These are phyloP conservation scores for Phyllotreta striolata DNA, from an alignment of 2,888 invertebrate genomes.

Conservation along the genomic window DNA sequence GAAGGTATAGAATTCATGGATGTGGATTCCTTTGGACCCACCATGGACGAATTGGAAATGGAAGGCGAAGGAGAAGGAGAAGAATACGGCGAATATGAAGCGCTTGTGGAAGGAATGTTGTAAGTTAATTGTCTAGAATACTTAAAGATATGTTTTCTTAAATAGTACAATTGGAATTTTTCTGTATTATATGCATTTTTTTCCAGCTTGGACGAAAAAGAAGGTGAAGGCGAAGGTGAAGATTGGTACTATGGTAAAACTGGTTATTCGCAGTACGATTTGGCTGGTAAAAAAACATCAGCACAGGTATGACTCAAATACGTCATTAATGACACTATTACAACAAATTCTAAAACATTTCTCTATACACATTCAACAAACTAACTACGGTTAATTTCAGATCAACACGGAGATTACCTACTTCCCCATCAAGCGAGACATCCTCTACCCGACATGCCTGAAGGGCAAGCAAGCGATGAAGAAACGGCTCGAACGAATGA, in stretches of 20 bases:
- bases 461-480: conserved; percentile 46
- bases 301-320: conserved; percentile 38
- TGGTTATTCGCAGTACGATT: conserved; percentile 45
- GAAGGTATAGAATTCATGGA: conserved; percentile 54
- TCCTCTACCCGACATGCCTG: conserved; percentile 47
- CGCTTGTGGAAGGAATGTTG: conserved; percentile 24
- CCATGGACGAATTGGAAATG: conserved; percentile 56
- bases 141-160: background rate
- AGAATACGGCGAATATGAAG: conserved; percentile 36
- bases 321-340: background rate
- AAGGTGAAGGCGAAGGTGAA: conserved; percentile 40
- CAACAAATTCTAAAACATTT: background rate
- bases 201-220: conserved; percentile 17
- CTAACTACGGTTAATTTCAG: conserved; percentile 4
- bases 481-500: conserved; percentile 35
- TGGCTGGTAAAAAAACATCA: conserved; percentile 39
- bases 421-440: conserved; percentile 47
- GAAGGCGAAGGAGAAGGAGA: conserved; percentile 51
- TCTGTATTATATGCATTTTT: background rate
- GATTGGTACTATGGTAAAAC: conserved; percentile 46
- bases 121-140: conserved; percentile 1
- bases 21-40: conserved; percentile 55
- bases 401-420: conserved; percentile 49
- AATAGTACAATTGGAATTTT: background rate
- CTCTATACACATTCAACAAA: background rate